Percentiles rank a stretch among this genome's conserved stretches.
Conservation (phyloP, 2,888 invertebrate species). For the Brenthis daphne region DNA sequence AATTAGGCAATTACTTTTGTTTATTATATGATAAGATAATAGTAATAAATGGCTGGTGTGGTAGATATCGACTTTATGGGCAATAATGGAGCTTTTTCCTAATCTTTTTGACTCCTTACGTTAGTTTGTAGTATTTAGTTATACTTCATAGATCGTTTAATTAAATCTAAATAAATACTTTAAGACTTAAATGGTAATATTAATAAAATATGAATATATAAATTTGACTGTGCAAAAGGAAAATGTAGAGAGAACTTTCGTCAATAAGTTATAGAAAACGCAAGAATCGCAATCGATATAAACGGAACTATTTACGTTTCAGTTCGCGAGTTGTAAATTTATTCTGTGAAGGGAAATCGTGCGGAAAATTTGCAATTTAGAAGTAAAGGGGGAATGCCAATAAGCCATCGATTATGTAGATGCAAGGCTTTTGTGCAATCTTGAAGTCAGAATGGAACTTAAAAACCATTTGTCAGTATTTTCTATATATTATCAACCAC, state of each 20-base stretch:
- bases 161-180: neutral
- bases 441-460: conserved; percentile 67
- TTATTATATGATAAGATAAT: conserved; percentile 63
- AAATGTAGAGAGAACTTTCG: conserved; percentile 14
- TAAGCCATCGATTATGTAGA: conserved; percentile 81
- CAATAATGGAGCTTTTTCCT: conserved; percentile 29
- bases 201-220: conserved; percentile 16
- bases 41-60: conserved; percentile 49
- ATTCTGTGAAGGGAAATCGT: conserved; percentile 76
- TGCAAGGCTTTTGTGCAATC: conserved; percentile 76
- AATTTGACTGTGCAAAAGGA: conserved; percentile 15
- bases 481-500: conserved; percentile 51
- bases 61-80: conserved; percentile 36
- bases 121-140: no score
- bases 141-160: neutral
- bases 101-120: conserved; percentile 19
- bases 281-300: conserved; percentile 43
- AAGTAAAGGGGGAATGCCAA: conserved; percentile 80
- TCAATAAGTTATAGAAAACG: conserved; percentile 29
- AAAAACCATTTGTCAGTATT: conserved; percentile 73
- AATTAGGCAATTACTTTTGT: conserved; percentile 74
- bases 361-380: conserved; percentile 82
- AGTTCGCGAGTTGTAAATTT: conserved; percentile 74
- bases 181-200: neutral
- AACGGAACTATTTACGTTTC: conserved; percentile 65